Evolutionary conservation across 30 jellyfish, hydroid and myxozoan species (phyloP).

Genomic region (Hydra vulgaris): DNA sequence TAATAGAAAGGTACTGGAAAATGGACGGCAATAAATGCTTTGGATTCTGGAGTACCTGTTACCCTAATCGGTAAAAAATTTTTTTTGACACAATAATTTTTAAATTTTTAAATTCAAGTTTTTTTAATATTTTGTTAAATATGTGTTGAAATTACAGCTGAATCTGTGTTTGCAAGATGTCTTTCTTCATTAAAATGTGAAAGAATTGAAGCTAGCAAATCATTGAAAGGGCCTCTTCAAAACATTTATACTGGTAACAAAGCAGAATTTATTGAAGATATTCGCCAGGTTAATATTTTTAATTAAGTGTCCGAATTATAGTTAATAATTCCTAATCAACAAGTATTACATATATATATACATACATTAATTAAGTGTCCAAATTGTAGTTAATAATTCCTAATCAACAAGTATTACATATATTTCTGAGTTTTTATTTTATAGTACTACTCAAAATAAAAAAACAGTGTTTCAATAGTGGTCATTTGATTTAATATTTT

Average conservation of each 20-base stretch:
- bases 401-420: not conserved
- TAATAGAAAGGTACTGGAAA: slow-evolving; percentile 99
- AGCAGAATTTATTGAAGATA: slow-evolving; percentile 78
- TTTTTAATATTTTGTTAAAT: not conserved
- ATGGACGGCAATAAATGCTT: slow-evolving; percentile 95
- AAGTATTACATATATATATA: too few relatives aligned
- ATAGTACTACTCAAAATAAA: too few relatives aligned
- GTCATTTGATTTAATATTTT: too few relatives aligned
- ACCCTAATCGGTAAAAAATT: slow-evolving; percentile 73
- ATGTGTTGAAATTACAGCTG: slow-evolving; percentile 40
- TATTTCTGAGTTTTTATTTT: not conserved
- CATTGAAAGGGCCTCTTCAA: slow-evolving; percentile 60
- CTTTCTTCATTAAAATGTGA: slow-evolving; percentile 84
- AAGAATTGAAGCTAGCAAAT: slow-evolving; percentile 65
- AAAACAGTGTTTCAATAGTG: too few relatives aligned
- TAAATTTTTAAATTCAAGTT: not conserved
- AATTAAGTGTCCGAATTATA: not conserved
- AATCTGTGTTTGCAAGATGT: slow-evolving; percentile 96
- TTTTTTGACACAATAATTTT: not conserved
- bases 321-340: not conserved
- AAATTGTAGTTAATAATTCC: too few relatives aligned
- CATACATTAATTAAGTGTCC: too few relatives aligned
- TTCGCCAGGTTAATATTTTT: slow-evolving; percentile 46
- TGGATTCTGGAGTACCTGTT: slow-evolving; percentile 94
- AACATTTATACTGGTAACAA: slow-evolving; percentile 56